A percentile compares a stretch with the other conserved stretches of the same genome.
These are phyloP conservation scores for Acanthoscelides obtectus DNA, from an alignment of 2,888 invertebrate species.

Conservation along the genomic window DNA sequence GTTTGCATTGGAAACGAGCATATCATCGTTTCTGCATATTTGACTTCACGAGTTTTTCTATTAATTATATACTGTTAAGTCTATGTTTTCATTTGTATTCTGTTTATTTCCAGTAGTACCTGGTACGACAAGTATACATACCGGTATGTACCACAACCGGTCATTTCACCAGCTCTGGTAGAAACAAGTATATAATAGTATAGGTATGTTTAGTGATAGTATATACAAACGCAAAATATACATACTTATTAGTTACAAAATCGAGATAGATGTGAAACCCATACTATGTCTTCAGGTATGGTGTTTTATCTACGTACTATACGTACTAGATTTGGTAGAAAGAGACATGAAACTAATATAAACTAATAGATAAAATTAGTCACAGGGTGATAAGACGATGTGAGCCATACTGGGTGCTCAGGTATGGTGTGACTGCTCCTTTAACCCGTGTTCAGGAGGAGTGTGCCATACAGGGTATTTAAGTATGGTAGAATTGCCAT, in stretches of 20 bases:
- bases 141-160: too few relatives aligned
- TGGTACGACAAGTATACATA: too few relatives aligned
- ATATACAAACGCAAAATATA: background rate
- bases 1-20: too few relatives aligned
- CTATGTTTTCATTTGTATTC: too few relatives aligned
- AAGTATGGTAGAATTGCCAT: background rate
- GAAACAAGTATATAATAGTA: too few relatives aligned
- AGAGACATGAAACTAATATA: background rate
- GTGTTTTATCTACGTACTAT: background rate
- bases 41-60: too few relatives aligned
- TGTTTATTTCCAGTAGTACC: too few relatives aligned
- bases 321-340: background rate
- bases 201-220: too few relatives aligned
- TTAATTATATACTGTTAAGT: too few relatives aligned
- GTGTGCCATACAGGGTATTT: background rate
- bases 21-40: too few relatives aligned
- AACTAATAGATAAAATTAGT: background rate
- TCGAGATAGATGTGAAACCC: background rate
- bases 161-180: too few relatives aligned
- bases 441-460: background rate
- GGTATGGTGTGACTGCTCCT: background rate
- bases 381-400: background rate
- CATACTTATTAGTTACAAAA: background rate
- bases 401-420: slow-evolving; percentile 3
- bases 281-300: background rate